Evolutionary conservation across 2,888 invertebrate genomes (phyloP).

Genomic region (Andrena dorsata): DNA sequence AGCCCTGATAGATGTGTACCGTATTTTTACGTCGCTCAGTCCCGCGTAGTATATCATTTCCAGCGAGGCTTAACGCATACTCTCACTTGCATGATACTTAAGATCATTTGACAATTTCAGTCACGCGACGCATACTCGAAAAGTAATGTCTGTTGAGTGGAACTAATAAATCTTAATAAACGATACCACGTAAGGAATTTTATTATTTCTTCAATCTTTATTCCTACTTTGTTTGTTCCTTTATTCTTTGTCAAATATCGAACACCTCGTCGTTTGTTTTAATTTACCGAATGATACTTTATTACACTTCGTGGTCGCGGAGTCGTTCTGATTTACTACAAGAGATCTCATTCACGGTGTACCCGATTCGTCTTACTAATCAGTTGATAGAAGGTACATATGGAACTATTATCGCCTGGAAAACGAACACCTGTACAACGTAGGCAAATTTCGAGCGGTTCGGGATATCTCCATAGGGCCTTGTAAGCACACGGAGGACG

Average conservation of each 20-base stretch:
- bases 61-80: constrained; percentile 36
- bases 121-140: constrained; percentile 10
- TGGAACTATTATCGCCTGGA: constrained; percentile 91
- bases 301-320: not conserved
- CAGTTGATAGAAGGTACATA: constrained; percentile 86
- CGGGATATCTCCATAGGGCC: constrained; percentile 89
- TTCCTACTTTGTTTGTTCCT: constrained; percentile 29
- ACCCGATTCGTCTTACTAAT: constrained; percentile 62
- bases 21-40: constrained; percentile 13
- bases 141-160: constrained; percentile 32
- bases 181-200: constrained; percentile 16
- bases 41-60: constrained; percentile 12
- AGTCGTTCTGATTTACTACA: constrained; percentile 15
- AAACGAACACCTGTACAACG: constrained; percentile 91
- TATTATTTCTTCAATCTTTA: constrained; percentile 39
- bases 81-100: constrained; percentile 49
- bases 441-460: constrained; percentile 90
- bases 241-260: not conserved
- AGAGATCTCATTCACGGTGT: constrained; percentile 36
- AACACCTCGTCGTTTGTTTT: not conserved
- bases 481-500: constrained; percentile 71
- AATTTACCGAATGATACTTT: not conserved
- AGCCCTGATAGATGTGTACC: constrained; percentile 5
- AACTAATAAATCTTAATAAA: constrained; percentile 54
- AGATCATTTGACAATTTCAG: constrained; percentile 39